Evolutionary conservation across 2,797 vertebrate species (phyloP).

Genomic region (Danio kyathit): DNA sequence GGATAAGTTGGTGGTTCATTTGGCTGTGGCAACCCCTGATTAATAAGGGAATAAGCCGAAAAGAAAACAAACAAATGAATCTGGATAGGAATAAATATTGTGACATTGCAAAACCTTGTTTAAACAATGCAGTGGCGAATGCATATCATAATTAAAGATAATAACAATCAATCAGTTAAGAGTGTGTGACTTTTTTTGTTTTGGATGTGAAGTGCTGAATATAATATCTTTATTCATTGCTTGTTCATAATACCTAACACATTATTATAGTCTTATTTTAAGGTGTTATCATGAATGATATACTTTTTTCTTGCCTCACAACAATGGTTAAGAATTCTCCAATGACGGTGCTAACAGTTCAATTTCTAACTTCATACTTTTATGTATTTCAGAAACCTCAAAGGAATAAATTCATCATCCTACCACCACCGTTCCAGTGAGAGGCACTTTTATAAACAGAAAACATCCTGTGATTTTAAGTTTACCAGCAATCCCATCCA

Average conservation of each 20-base stretch:
- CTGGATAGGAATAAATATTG: too few relatives aligned
- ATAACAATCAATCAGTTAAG: too few relatives aligned
- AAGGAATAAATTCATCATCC: constrained; percentile 13
- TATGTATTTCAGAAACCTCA: neutral
- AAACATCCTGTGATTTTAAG: neutral
- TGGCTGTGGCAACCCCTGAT: too few relatives aligned
- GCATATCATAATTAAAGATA: too few relatives aligned
- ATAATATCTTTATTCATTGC: too few relatives aligned
- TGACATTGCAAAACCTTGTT: too few relatives aligned
- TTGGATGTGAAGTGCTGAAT: too few relatives aligned
- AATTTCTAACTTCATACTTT: neutral
- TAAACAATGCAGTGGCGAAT: too few relatives aligned
- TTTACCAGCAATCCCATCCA: neutral
- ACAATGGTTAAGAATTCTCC: neutral
- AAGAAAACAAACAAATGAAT: too few relatives aligned
- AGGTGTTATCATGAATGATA: neutral
- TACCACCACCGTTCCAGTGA: neutral
- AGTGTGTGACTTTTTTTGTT: too few relatives aligned
- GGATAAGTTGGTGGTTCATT: too few relatives aligned
- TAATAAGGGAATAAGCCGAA: too few relatives aligned
- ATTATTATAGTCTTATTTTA: neutral
- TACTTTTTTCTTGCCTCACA: neutral
- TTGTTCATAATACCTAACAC: neutral
- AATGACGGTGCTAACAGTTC: neutral
- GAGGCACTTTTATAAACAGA: neutral